Evolutionary conservation across 2,113 vertebrate genomes (phyloP).

Genomic region (Dasypus novemcinctus): DNA sequence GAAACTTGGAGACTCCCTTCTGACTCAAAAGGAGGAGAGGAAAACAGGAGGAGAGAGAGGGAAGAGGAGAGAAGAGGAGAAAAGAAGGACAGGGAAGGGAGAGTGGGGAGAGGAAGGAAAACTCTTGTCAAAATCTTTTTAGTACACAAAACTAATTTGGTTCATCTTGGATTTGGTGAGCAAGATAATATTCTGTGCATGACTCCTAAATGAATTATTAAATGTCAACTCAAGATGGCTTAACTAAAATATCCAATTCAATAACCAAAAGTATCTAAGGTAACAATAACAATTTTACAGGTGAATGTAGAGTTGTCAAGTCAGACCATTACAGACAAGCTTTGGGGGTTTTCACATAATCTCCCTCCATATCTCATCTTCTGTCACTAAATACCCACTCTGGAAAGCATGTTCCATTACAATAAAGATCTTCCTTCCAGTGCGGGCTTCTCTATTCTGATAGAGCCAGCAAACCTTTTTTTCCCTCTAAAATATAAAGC

Average conservation of each 20-base stretch:
- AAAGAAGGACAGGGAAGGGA: too few relatives aligned
- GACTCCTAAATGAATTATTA: slow-evolving; percentile 72
- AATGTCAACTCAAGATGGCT: slow-evolving; percentile 69
- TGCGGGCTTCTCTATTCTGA: slow-evolving; percentile 76
- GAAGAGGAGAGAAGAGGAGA: not conserved
- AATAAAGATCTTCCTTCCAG: slow-evolving; percentile 67
- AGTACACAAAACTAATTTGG: slow-evolving; percentile 52
- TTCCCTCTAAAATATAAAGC: slow-evolving; percentile 85
- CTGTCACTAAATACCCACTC: slow-evolving; percentile 66
- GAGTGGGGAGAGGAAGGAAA: not conserved
- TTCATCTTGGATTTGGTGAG: slow-evolving; percentile 55
- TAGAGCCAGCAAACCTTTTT: slow-evolving; percentile 80
- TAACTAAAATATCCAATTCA: slow-evolving; percentile 75
- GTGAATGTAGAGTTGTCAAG: slow-evolving; percentile 68
- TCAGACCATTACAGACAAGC: slow-evolving; percentile 66
- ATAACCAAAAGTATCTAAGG: slow-evolving; percentile 72
- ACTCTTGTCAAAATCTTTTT: slow-evolving; percentile 42
- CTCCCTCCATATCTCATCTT: slow-evolving; percentile 41
- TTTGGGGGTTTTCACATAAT: slow-evolving; percentile 51
- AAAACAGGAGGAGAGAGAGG: not conserved
- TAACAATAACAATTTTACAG: slow-evolving; percentile 68
- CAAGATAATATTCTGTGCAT: slow-evolving; percentile 60
- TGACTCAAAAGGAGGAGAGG: not conserved
- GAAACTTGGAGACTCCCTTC: not conserved
- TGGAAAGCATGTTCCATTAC: slow-evolving; percentile 66